A percentile compares a stretch with the other conserved stretches of the same genome.
phyloP scores from a whole-genome alignment of 2,113 vertebrate species.

The Poecilia latipinna region DNA sequence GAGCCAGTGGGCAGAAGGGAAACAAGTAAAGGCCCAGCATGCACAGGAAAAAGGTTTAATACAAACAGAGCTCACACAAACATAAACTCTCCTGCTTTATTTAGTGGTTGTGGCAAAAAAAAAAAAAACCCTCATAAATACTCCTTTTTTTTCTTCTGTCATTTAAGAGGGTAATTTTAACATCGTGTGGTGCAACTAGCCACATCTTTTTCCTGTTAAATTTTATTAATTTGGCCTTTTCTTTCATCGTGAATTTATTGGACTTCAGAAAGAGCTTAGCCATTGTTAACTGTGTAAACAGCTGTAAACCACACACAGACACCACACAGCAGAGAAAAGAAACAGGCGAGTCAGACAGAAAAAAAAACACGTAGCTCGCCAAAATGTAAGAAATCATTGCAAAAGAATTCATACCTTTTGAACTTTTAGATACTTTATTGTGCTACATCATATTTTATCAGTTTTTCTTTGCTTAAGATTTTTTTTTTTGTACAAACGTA shows the following conservation, averaged over 20 bases:
- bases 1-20: conserved; percentile 3
- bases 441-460: too few species aligned
- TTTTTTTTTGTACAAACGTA: not conserved
- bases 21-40: conserved; percentile 4
- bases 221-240: conserved; percentile 75
- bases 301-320: conserved; percentile 54
- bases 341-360: conserved; percentile 14
- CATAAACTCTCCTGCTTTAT: conserved; percentile 29
- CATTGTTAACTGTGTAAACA: conserved; percentile 70
- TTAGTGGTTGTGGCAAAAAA: conserved; percentile 28
- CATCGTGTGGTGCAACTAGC: conserved; percentile 46
- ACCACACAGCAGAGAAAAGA: conserved; percentile 30
- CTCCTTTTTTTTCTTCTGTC: conserved; percentile 36
- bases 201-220: conserved; percentile 69
- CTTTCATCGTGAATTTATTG: conserved; percentile 68
- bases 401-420: not conserved
- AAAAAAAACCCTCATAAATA: conserved; percentile 38
- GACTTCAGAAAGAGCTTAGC: conserved; percentile 52
- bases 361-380: not conserved
- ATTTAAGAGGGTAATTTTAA: conserved; percentile 50
- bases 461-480: not conserved
- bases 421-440: too few species aligned
- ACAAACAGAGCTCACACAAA: conserved; percentile 13
- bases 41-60: not conserved
- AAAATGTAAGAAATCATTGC: not conserved